Evolutionary conservation across 2,113 vertebrate species (phyloP).

Genomic region (Notechis scutatus): DNA sequence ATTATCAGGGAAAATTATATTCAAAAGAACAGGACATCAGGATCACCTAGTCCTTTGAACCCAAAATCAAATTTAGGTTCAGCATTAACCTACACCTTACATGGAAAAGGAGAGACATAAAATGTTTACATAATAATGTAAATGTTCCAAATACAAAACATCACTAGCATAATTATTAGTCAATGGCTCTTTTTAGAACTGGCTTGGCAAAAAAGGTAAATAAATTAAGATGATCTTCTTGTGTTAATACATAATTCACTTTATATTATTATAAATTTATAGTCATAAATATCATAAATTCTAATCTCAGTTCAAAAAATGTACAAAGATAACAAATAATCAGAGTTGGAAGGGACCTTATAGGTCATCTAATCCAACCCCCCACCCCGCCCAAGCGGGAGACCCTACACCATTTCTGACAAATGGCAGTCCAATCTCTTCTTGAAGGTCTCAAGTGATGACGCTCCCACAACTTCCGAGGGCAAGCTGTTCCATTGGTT

Average conservation of each 20-base stretch:
- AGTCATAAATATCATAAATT: not conserved
- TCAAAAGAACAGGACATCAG: not conserved
- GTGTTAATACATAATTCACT: not conserved
- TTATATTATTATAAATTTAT: not conserved
- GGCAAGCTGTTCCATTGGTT: too few relatives aligned
- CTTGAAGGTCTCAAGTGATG: too few relatives aligned
- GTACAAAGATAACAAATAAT: not conserved
- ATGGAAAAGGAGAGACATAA: not conserved
- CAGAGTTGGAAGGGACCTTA: too few relatives aligned
- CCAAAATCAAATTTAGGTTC: not conserved
- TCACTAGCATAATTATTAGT: not conserved
- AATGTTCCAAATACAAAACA: not conserved
- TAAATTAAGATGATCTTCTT: not conserved
- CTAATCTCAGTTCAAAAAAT: not conserved
- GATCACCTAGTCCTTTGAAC: not conserved
- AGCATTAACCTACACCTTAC: not conserved
- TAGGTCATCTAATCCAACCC: too few relatives aligned
- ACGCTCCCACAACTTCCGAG: too few relatives aligned
- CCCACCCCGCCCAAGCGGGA: too few relatives aligned
- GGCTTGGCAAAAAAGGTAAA: not conserved
- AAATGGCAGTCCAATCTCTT: too few relatives aligned
- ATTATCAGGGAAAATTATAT: not conserved
- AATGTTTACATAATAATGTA: not conserved
- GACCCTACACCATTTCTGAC: too few relatives aligned
- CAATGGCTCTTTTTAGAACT: not conserved